phyloP scores from a whole-genome alignment of 2,888 invertebrate species.

The Anorthoa munda region DNA sequence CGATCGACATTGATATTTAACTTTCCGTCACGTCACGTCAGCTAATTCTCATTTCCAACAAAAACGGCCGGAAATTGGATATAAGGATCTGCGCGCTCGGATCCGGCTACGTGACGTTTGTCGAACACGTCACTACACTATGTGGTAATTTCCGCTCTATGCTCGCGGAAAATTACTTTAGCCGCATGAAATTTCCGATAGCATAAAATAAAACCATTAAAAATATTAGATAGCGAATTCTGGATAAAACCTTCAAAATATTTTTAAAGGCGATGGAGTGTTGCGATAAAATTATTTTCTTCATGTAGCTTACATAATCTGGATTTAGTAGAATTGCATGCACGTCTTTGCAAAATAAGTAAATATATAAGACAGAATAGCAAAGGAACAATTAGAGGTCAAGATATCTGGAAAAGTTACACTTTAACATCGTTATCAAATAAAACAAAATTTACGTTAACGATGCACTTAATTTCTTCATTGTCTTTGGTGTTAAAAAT shows the following conservation, averaged over 20 bases:
- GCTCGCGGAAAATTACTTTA: constrained; percentile 91
- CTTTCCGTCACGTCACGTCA: constrained; percentile 88
- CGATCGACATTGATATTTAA: constrained; percentile 85
- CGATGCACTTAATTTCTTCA: neutral
- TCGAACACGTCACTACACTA: constrained; percentile 91
- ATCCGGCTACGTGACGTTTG: constrained; percentile 91
- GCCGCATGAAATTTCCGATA: constrained; percentile 90
- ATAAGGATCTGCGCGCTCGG: constrained; percentile 89
- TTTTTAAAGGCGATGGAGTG: constrained; percentile 57
- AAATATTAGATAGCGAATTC: constrained; percentile 75
- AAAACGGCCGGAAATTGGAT: constrained; percentile 91
- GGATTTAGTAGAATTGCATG: neutral
- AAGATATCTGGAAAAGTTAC: neutral
- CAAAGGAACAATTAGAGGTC: neutral
- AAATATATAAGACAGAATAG: neutral
- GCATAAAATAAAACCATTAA: constrained; percentile 85
- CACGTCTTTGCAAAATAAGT: neutral
- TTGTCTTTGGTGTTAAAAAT: constrained; percentile 5
- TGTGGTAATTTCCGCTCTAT: constrained; percentile 90
- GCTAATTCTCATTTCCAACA: constrained; percentile 90
- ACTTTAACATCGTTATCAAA: neutral
- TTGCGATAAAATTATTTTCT: constrained; percentile 36
- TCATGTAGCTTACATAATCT: neutral
- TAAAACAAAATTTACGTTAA: constrained; percentile 5
- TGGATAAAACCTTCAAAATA: constrained; percentile 62